These are phyloP conservation scores for Potamarius usumacintae DNA, from an alignment of 2,113 vertebrate species.

Conservation along the genomic window DNA sequence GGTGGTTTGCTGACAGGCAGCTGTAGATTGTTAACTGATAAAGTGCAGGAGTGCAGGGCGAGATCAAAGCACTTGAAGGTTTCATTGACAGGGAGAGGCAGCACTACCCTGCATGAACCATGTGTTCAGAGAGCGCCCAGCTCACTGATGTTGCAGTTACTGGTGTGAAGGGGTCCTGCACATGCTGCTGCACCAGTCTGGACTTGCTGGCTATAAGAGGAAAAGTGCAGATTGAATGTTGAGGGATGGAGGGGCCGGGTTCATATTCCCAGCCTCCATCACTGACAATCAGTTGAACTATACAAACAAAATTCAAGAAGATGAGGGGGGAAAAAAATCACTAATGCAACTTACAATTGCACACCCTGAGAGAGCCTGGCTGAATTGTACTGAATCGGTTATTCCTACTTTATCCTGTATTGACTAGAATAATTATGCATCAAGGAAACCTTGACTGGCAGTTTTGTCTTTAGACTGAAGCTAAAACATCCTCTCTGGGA, in stretches of 20 bases:
- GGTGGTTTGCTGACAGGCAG: constrained; percentile 61
- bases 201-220: constrained; percentile 32
- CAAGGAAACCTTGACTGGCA: constrained; percentile 14
- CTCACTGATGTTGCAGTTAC: constrained; percentile 53
- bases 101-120: constrained; percentile 57
- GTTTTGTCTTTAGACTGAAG: constrained; percentile 11
- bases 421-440: constrained; percentile 21
- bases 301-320: constrained; percentile 57
- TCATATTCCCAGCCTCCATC: constrained; percentile 49
- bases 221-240: neutral
- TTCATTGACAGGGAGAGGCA: constrained; percentile 56
- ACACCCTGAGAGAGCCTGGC: constrained; percentile 36
- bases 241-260: constrained; percentile 29
- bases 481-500: neutral
- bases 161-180: constrained; percentile 46
- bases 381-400: constrained; percentile 37
- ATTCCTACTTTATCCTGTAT: constrained; percentile 9
- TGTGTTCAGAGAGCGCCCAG: constrained; percentile 48
- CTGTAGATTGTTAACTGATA: constrained; percentile 57
- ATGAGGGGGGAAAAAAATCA: constrained; percentile 43
- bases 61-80: constrained; percentile 63
- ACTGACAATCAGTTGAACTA: constrained; percentile 60
- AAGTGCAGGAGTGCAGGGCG: constrained; percentile 52
- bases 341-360: constrained; percentile 55
- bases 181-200: constrained; percentile 56